Conservation (phyloP, 2,113 vertebrate genomes). For the Mesitornis unicolor region DNA sequence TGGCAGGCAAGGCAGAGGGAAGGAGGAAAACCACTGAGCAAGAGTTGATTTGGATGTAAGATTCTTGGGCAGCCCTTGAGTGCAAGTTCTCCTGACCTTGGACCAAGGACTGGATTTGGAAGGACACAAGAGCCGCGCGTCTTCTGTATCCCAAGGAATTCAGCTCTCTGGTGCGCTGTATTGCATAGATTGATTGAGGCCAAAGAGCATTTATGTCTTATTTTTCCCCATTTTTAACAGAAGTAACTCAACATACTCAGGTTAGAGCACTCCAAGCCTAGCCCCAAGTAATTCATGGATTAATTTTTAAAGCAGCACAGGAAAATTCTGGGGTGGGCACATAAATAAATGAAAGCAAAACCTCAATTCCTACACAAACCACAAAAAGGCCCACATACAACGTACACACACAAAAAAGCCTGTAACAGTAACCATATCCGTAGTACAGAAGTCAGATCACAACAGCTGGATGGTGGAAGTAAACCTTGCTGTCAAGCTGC, state of each 20-base stretch:
- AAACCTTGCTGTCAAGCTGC: neutral
- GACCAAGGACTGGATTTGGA: conserved; percentile 39
- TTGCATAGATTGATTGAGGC: conserved; percentile 48
- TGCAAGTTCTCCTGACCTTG: conserved; percentile 43
- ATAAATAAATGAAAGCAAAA: neutral
- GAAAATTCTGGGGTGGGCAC: neutral
- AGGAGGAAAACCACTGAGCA: neutral
- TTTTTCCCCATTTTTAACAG: neutral
- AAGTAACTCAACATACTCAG: neutral
- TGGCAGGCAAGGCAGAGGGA: rapidly evolving
- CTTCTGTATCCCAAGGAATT: neutral
- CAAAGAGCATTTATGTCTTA: neutral
- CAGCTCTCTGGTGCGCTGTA: neutral
- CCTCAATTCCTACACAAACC: neutral
- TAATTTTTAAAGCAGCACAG: neutral
- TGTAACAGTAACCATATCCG: neutral
- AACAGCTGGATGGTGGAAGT: neutral
- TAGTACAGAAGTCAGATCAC: neutral
- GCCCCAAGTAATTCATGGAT: neutral
- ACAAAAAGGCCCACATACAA: neutral
- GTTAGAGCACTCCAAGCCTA: neutral
- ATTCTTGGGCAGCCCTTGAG: neutral
- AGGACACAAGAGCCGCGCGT: neutral
- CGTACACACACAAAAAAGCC: rapidly evolving
- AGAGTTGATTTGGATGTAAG: neutral